Base-by-base conservation (phyloP, 2,113 vertebrate genomes). In the Rafetus swinhoei region DNA sequence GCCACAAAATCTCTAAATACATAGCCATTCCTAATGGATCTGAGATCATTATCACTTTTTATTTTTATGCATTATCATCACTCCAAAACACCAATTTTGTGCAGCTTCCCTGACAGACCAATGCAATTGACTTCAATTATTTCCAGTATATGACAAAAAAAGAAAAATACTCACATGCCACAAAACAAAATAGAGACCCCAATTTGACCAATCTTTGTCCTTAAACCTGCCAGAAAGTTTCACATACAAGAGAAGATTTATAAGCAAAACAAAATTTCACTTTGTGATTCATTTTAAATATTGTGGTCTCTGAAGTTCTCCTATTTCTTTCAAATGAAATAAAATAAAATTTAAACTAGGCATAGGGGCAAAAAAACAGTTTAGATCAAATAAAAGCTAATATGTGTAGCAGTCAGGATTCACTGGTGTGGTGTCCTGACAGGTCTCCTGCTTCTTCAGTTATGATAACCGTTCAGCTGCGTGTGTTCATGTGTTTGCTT, bases 261-360 rank as follows among this genome's bases (percentile, higher is more conserved):
- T 87, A 92, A 82, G 16, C 3, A 18, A 59, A 80, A 65, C 1
- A 87, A 81, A 45, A 65, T 39, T n/a, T 83, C 6, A 50, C 6
- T 27, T 50, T 77, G 85, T 88, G 57, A 56, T 59, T 85, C 87
- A 55, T 74, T 90, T 93, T 86, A 22, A 54, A 15, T 7, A 59
- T 82, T 92, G 52, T 82, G 84, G 53, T 84, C 21, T 87, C 55
- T 84, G 50, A 95, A 29, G 77, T 90, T 39, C 85, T 65, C n/a
- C 90, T 91, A 81, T 5, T 35, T 4, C 84, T 85, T 35, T 87
- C n/a, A 19, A 91, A 81, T 32, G 25, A 60, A 60, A 60, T 84
- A 32, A 13, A 87, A 79, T 56, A 77, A 7, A 89, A 87, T 79
- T 54, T 80, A 7, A 84, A 85, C 88, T 88, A 82, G 10, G 79